Conservation (phyloP, 1,140 invertebrate species). For the Acromyrmex echinatior region DNA sequence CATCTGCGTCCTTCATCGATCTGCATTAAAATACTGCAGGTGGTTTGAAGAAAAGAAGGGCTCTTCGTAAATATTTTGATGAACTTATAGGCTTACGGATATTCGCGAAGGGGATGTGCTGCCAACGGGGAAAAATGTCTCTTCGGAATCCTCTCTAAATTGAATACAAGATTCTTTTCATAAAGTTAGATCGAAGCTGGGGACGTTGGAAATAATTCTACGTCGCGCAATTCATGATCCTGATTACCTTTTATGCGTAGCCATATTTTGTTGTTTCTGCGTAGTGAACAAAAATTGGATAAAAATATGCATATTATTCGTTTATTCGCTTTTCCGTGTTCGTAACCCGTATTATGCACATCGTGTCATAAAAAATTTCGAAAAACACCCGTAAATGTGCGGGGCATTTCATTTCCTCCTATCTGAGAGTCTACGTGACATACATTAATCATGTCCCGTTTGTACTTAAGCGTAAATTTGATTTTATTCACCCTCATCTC, state of each 20-base stretch:
- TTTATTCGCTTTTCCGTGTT: slow-evolving; percentile 42
- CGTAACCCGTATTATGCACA: slow-evolving; percentile 33
- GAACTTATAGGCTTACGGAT: slow-evolving; percentile 72
- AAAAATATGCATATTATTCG: slow-evolving; percentile 15
- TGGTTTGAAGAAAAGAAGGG: slow-evolving; percentile 56
- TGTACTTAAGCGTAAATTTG: slow-evolving; percentile 73
- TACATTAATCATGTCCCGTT: slow-evolving; percentile 73
- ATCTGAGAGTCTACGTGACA: slow-evolving; percentile 66
- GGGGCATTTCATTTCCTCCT: slow-evolving; percentile 66
- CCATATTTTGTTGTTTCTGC: slow-evolving; percentile 18
- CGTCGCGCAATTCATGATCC: slow-evolving; percentile 46
- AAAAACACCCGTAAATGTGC: slow-evolving; percentile 67
- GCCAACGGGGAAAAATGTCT: slow-evolving; percentile 56
- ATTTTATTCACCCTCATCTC: slow-evolving; percentile 72
- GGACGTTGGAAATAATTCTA: slow-evolving; percentile 26
- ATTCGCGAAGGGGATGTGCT: slow-evolving; percentile 52
- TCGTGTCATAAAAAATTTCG: slow-evolving; percentile 49
- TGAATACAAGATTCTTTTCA: slow-evolving; percentile 74
- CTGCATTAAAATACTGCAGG: slow-evolving; percentile 69
- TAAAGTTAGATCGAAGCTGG: slow-evolving; percentile 64
- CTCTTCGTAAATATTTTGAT: slow-evolving; percentile 73
- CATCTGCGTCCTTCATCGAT: slow-evolving; percentile 72
- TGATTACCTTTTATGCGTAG: slow-evolving; percentile 9
- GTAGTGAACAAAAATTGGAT: slow-evolving; percentile 2
- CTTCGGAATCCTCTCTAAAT: slow-evolving; percentile 73